Conservation (phyloP, 2,888 invertebrate species). For the Venusia cambrica region DNA sequence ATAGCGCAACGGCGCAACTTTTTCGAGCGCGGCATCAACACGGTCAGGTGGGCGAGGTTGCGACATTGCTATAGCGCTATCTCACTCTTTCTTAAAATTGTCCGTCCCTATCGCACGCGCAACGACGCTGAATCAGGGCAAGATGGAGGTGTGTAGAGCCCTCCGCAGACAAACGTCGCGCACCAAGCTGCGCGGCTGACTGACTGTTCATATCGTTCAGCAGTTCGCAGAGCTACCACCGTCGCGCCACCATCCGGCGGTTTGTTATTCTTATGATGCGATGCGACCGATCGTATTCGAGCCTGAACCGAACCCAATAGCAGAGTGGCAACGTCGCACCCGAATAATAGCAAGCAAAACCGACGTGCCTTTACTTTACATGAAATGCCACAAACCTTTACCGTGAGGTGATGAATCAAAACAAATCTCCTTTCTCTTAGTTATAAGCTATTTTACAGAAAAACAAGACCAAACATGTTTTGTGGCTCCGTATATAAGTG, state of each 20-base stretch:
- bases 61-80: conserved; percentile 72
- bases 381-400: conserved; percentile 72
- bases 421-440: conserved; percentile 80
- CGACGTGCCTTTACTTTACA: conserved; percentile 63
- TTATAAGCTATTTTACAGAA: too few relatives aligned
- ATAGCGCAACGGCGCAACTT: conserved; percentile 81
- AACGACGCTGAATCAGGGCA: conserved; percentile 37
- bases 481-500: too few relatives aligned
- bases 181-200: conserved; percentile 79
- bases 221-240: too few relatives aligned
- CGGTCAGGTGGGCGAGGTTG: conserved; percentile 82
- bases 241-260: conserved; percentile 47
- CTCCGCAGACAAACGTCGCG: conserved; percentile 77
- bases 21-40: conserved; percentile 80
- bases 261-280: too few relatives aligned
- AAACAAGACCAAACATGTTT: too few relatives aligned
- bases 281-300: conserved; percentile 54
- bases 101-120: conserved; percentile 62
- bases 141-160: conserved; percentile 59
- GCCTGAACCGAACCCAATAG: conserved; percentile 44
- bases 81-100: conserved; percentile 43
- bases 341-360: conserved; percentile 65
- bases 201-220: conserved; percentile 56
- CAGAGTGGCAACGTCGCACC: conserved; percentile 71
- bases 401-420: conserved; percentile 71